Conservation (phyloP, 2,888 invertebrate genomes). For the Caenorhabditis macrosperma region DNA sequence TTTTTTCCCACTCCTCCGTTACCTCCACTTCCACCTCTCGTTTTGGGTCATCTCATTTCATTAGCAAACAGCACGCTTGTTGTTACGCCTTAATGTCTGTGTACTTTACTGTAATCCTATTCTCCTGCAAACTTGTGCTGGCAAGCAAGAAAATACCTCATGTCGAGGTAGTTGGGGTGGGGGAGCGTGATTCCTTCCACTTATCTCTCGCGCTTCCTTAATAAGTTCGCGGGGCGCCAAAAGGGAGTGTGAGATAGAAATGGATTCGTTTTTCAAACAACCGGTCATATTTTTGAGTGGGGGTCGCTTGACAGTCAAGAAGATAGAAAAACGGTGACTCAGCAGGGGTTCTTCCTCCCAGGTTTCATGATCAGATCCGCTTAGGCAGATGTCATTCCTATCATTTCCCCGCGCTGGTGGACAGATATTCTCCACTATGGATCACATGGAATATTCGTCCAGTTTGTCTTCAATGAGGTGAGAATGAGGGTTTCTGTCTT, state of each 20-base stretch:
- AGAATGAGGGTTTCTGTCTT: neutral
- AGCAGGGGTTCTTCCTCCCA: slow-evolving; percentile 43
- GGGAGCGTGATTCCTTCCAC: slow-evolving; percentile 54
- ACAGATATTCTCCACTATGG: slow-evolving; percentile 36
- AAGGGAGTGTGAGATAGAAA: slow-evolving; percentile 32
- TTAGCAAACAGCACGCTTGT: slow-evolving; percentile 57
- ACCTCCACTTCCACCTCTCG: slow-evolving; percentile 28
- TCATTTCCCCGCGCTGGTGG: slow-evolving; percentile 31
- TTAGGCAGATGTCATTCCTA: slow-evolving; percentile 56
- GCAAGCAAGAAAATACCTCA: slow-evolving; percentile 27
- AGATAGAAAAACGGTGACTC: slow-evolving; percentile 56
- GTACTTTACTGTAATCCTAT: slow-evolving; percentile 60
- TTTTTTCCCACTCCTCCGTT: slow-evolving; percentile 21
- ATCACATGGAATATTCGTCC: slow-evolving; percentile 31
- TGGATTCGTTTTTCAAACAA: slow-evolving; percentile 51
- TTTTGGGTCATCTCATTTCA: slow-evolving; percentile 59
- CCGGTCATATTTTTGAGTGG: slow-evolving; percentile 53
- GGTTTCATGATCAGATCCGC: slow-evolving; percentile 41
- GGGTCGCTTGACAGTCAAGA: slow-evolving; percentile 56
- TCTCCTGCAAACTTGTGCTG: slow-evolving; percentile 36
- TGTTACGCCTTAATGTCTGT: slow-evolving; percentile 55
- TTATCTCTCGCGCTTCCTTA: slow-evolving; percentile 45
- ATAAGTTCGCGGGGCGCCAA: slow-evolving; percentile 13
- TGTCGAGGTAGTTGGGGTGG: neutral
- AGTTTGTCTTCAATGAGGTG: slow-evolving; percentile 42